Evolutionary conservation across 2,797 vertebrate species (phyloP).

Genomic region (Pteronotus mesoamericanus): DNA sequence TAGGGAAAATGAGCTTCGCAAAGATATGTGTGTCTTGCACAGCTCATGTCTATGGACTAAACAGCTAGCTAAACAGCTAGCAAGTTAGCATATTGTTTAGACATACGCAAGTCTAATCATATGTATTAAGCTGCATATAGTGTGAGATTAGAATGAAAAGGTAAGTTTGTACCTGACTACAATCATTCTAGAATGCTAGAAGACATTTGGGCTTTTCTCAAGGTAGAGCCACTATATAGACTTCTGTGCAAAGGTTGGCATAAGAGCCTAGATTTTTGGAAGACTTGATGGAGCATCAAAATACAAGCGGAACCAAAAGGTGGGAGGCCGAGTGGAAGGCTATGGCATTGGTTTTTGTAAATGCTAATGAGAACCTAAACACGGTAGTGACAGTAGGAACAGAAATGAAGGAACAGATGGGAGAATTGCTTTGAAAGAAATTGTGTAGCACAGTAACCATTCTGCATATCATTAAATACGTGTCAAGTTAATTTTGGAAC

Average conservation of each 20-base stretch:
- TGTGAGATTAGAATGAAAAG: not conserved
- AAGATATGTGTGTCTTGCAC: not conserved
- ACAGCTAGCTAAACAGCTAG: too few relatives aligned
- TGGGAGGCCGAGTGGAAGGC: not conserved
- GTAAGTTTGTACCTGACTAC: not conserved
- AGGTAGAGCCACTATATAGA: not conserved
- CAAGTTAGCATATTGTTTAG: not conserved
- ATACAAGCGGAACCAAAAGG: not conserved
- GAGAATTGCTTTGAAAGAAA: conserved; percentile 55
- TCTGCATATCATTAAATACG: conserved; percentile 54
- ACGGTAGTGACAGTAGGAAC: conserved; percentile 11
- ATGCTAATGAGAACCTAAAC: conserved; percentile 21
- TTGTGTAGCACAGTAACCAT: conserved; percentile 32
- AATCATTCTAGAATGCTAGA: not conserved
- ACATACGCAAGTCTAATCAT: not conserved
- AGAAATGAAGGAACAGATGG: conserved; percentile 66
- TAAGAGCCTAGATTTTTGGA: not conserved
- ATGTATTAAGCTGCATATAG: not conserved
- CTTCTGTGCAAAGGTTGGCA: not conserved
- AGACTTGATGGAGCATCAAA: not conserved
- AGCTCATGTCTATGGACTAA: not conserved
- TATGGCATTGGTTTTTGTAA: not conserved
- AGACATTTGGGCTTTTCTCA: not conserved
- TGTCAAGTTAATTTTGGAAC: conserved; percentile 53
- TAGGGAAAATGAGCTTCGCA: not conserved